Base-by-base conservation (phyloP, 2,888 invertebrate species). In the Melolontha melolontha region DNA sequence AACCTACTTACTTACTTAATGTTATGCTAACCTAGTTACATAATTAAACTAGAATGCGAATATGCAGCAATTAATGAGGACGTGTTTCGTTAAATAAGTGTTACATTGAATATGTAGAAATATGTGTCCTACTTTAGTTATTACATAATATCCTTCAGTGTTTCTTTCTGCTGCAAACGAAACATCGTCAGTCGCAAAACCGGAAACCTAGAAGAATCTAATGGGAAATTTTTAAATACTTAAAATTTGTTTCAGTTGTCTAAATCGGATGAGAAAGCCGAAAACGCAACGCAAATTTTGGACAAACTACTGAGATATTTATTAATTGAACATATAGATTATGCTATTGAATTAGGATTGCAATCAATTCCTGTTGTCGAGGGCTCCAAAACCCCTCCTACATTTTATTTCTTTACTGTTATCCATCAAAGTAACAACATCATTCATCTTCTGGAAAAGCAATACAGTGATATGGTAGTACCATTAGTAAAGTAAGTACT, bases 351-450 rank as follows among this genome's bases (percentile, higher is more conserved):
- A 80, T 83, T 98, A 50, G 98, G 96, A 0, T 84, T 98, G 52
- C 95, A 95, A 81, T 91, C 92, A 17, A 92, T 96, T 71, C 96
- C 96, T 0, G 91, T 95, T 34, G 92, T 92, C 0, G 98, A 99
- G 82, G 93, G 92, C 5, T 75, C 79, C 74, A 95, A 95, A 83
- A 87, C 87, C 0, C 89, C 90, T 1, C 94, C 94, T 16, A 94
- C 93, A 71, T 91, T 97, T 70, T 92, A 96, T 82, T 98, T 98
- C 85, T 97, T 98, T 80, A 93, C 94, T 79, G 91, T 94, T 6
- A 95, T 96, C 8, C 93, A 95, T 74, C 95, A 97, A 82, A 93
- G 95, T 29, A 97, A 97, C 80, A 94, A 94, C 67, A 95, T 98
- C 64, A 93, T 97, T 10, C 94, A 95, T 81, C 87, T 98, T 78